Evolutionary conservation across 2,888 invertebrate genomes (phyloP).

Genomic region (Drosophila algonquin): DNA sequence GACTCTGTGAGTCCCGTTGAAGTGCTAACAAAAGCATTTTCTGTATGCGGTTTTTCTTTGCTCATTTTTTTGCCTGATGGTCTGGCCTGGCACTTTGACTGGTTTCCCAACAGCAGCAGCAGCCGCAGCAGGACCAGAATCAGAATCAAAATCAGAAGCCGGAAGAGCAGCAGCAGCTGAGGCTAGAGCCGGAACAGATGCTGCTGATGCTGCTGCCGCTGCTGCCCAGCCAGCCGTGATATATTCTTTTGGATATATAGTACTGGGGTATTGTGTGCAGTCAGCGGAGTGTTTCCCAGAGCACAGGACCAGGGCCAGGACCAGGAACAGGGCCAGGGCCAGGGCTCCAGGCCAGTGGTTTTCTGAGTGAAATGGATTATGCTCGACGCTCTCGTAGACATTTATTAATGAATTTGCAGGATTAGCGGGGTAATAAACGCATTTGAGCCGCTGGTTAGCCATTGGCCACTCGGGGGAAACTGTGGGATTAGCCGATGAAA

Average conservation of each 20-base stretch:
- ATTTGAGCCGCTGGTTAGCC: constrained; percentile 49
- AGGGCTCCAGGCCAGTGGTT: constrained; percentile 9
- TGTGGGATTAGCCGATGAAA: constrained; percentile 46
- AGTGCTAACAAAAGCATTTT: constrained; percentile 53
- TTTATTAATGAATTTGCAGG: constrained; percentile 74
- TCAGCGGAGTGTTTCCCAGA: constrained; percentile 49
- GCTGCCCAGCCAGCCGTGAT: constrained; percentile 70
- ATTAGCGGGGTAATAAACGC: constrained; percentile 69
- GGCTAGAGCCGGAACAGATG: constrained; percentile 13
- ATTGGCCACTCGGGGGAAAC: constrained; percentile 18
- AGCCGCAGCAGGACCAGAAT: constrained; percentile 46
- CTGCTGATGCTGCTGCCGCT: constrained; percentile 27
- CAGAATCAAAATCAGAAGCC: constrained; percentile 29
- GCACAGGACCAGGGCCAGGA: background rate
- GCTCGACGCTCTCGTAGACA: constrained; percentile 59
- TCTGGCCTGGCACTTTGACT: constrained; percentile 28
- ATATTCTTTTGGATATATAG: constrained; percentile 49
- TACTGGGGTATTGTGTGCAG: constrained; percentile 66
- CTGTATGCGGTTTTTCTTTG: constrained; percentile 38
- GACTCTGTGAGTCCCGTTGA: constrained; percentile 29
- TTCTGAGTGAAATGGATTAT: constrained; percentile 70
- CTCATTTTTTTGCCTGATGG: constrained; percentile 16
- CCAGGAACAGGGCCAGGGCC: background rate
- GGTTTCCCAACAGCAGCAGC: constrained; percentile 42
- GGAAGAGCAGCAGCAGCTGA: constrained; percentile 23